phyloP scores from a whole-genome alignment of 1,140 invertebrate species.

The Meloidogyne chitwoodi region DNA sequence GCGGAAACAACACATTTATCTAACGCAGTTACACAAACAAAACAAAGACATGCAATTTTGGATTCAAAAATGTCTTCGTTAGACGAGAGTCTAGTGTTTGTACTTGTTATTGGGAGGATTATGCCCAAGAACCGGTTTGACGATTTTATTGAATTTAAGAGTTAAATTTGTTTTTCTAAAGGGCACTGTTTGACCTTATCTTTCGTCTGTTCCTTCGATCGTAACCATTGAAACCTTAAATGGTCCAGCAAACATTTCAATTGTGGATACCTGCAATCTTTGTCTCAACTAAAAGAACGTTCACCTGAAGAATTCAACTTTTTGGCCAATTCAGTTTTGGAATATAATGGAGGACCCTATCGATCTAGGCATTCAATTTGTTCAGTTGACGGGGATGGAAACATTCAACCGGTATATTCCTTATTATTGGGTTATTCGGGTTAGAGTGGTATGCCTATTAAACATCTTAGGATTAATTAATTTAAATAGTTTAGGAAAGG shows the following conservation, averaged over 20 bases:
- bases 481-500: too few relatives aligned
- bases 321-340: constrained; percentile 17
- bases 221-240: constrained; percentile 21
- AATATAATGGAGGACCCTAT: constrained; percentile 36
- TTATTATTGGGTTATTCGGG: too few relatives aligned
- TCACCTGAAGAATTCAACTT: constrained; percentile 33
- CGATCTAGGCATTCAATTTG: constrained; percentile 22
- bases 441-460: too few relatives aligned
- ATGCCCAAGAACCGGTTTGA: constrained; percentile 25
- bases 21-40: background rate
- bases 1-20: background rate
- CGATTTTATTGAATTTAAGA: background rate
- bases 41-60: background rate
- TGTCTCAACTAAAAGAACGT: constrained; percentile 1
- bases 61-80: background rate
- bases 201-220: constrained; percentile 27
- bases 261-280: constrained; percentile 26
- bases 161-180: background rate
- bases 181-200: constrained; percentile 36
- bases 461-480: too few relatives aligned
- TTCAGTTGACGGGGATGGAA: constrained; percentile 10
- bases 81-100: constrained; percentile 6
- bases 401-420: constrained; percentile 31
- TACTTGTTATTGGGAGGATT: constrained; percentile 25
- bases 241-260: constrained; percentile 26